Base-by-base conservation (phyloP, 2,797 vertebrate species). In the Taenioides sp. region DNA sequence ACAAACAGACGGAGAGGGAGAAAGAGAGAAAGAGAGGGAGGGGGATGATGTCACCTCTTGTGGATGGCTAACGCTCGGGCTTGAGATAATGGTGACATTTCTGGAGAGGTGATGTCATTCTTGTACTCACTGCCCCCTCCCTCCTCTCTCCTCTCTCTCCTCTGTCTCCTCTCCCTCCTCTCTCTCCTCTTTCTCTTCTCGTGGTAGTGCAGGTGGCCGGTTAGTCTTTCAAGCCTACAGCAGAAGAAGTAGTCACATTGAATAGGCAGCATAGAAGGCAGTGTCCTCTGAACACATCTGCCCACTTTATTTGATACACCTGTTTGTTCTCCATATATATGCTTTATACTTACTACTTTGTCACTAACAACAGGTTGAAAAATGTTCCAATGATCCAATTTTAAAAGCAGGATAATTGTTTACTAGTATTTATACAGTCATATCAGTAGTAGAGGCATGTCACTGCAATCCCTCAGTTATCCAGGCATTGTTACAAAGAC, bases 61-160 rank as follows among this genome's bases (percentile, higher is more conserved):
- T 83, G 86, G 87, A 86, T 80, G 65, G 89, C 85, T 84, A 80
- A 91, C 37, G 87, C 91, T 64, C 70, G 77, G 84, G 90, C 84
- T 89, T 90, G 89, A 92, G 91, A 91, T 93, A 92, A 92, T 92
- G 87, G 89, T 91, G 90, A 93, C 90, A 91, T 92, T 92, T 91
- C 88, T 87, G 90, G 84, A 80, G 70, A 90, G 90, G 87, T 93
- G 92, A 93, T 93, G 92, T 93, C 92, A 92, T 92, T 88, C 86
- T 90, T 87, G 76, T 77, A 87, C 81, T 72, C 71, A 80, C 69
- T 37, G 80, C 85, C 77, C 82, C 82, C 79, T 81, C 67, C 69
- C 80, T 68, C 67, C 22, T 16, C 25, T 52, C 50, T 12, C 68
- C 22, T 16, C 25, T 52, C 50, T 12, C 11, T 60, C 40, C 67